Evolutionary conservation across 2,113 vertebrate species (phyloP).

Genomic region (Megalops atlanticus): DNA sequence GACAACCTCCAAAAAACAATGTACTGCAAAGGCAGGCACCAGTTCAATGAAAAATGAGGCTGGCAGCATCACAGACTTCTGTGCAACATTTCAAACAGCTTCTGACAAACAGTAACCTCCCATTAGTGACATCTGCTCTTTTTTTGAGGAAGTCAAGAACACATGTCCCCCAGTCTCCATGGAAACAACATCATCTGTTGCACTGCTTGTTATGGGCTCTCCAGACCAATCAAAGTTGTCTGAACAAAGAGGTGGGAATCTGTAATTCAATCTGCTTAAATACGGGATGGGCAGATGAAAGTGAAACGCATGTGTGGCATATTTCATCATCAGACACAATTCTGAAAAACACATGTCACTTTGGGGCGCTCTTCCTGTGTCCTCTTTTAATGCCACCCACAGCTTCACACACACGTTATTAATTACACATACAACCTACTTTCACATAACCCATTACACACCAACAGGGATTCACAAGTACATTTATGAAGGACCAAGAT

Average conservation of each 20-base stretch:
- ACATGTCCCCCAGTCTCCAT: background rate
- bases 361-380: too few relatives aligned
- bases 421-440: too few relatives aligned
- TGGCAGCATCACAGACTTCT: background rate
- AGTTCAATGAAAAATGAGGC: background rate
- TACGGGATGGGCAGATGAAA: too few relatives aligned
- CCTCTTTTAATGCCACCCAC: too few relatives aligned
- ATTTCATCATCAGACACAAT: too few relatives aligned
- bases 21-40: background rate
- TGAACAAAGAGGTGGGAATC: background rate
- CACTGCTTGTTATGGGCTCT: background rate
- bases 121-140: background rate
- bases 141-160: background rate
- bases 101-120: background rate
- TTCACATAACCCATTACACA: too few relatives aligned
- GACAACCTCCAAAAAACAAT: background rate
- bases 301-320: too few relatives aligned
- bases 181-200: constrained; percentile 2
- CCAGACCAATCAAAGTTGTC: background rate
- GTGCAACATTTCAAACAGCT: background rate
- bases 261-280: background rate
- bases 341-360: too few relatives aligned
- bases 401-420: too few relatives aligned
- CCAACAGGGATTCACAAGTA: too few relatives aligned
- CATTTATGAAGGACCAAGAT: too few relatives aligned